Percentiles rank a stretch among this genome's conserved stretches.
These are phyloP conservation scores for Microtus montanus DNA, from an alignment of 2,113 vertebrate species.

Conservation along the genomic window DNA sequence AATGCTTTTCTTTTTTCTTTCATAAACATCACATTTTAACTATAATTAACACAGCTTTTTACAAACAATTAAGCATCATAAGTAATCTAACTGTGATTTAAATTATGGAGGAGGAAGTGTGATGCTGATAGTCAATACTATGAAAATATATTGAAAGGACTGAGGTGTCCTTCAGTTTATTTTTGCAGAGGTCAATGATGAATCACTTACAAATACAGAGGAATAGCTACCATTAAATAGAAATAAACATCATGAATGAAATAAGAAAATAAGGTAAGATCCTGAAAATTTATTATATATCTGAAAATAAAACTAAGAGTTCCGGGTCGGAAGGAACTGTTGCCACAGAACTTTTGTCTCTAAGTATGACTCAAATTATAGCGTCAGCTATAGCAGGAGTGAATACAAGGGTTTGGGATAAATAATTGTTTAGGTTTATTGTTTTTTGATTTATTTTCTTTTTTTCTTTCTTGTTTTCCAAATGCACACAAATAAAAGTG, in stretches of 20 bases:
- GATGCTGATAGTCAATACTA: background rate
- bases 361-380: background rate
- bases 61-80: no score
- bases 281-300: background rate
- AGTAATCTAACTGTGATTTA: no score
- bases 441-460: no score
- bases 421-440: background rate
- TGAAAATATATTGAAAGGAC: background rate
- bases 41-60: background rate
- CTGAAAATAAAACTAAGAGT: background rate
- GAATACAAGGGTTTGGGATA: background rate
- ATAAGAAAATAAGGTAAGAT: background rate
- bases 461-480: no score
- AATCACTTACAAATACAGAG: background rate
- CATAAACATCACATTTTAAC: background rate
- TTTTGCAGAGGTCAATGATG: background rate
- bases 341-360: background rate
- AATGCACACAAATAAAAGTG: background rate
- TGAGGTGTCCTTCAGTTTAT: background rate
- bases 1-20: background rate
- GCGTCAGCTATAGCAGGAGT: background rate
- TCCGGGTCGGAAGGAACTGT: background rate
- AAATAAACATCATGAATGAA: background rate
- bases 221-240: background rate
- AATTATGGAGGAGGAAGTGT: background rate